A percentile compares a stretch with the other conserved stretches of the same genome.
Conservation (phyloP, 2,113 vertebrate species). For the Arenaria interpres region DNA sequence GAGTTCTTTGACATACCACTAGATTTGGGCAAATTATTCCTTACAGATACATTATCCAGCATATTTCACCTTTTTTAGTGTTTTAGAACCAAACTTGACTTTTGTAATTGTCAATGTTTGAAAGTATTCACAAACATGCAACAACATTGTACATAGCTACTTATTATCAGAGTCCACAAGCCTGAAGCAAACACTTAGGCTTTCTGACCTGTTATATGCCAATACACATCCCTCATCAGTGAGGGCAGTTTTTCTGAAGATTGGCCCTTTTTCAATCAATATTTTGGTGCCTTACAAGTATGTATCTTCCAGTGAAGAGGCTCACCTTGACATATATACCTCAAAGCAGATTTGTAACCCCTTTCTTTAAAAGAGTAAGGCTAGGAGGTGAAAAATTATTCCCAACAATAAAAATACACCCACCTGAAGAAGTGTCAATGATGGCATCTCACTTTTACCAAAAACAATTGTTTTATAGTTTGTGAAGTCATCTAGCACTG, state of each 20-base stretch:
- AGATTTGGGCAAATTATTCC: neutral
- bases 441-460: neutral
- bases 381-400: neutral
- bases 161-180: neutral
- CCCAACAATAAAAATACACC: neutral
- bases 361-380: neutral
- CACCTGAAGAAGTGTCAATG: neutral
- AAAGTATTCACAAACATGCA: neutral
- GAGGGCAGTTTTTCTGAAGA: neutral
- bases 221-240: neutral
- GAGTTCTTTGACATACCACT: neutral
- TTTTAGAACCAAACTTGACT: neutral
- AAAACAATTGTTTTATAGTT: neutral
- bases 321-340: neutral
- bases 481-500: neutral
- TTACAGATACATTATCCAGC: neutral
- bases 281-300: neutral
- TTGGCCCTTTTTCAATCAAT: neutral
- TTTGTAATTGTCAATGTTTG: neutral
- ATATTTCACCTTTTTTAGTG: neutral
- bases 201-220: neutral
- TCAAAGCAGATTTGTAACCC: neutral
- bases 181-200: neutral
- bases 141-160: neutral
- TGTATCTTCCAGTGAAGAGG: rapidly evolving